Percentiles rank a stretch among this genome's conserved stretches.
Evolutionary conservation across 1,140 invertebrate species (phyloP).

Genomic region (Cephus cinctus): DNA sequence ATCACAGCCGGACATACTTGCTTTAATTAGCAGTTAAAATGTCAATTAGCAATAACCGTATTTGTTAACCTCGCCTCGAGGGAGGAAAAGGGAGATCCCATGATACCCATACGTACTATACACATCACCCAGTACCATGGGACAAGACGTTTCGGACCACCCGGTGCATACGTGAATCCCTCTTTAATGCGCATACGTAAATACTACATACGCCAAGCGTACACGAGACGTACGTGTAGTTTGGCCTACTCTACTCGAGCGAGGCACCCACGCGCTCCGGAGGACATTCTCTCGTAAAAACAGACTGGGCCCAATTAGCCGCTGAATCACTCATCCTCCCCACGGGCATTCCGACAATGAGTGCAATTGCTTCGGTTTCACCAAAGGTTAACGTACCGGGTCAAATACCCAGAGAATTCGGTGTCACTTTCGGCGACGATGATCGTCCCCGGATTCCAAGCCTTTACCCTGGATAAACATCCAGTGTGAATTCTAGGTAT

Average conservation of each 20-base stretch:
- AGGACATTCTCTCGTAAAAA: neutral
- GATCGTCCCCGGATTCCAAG: neutral
- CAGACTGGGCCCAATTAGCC: slow-evolving; percentile 32
- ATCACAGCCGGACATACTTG: slow-evolving; percentile 19
- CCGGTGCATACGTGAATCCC: neutral
- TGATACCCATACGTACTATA: slow-evolving; percentile 19
- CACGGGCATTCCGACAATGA: slow-evolving; percentile 35
- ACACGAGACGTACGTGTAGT: too few species aligned
- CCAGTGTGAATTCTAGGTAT: too few species aligned
- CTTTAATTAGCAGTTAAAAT: slow-evolving; percentile 40
- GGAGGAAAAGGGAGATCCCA: slow-evolving; percentile 13
- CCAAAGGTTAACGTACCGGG: slow-evolving; percentile 48
- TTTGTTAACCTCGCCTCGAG: slow-evolving; percentile 34
- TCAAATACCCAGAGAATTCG: slow-evolving; percentile 48
- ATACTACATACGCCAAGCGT: neutral
- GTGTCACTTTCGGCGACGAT: slow-evolving; percentile 40
- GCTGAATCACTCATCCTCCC: slow-evolving; percentile 27
- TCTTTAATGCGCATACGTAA: neutral
- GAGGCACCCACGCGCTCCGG: neutral
- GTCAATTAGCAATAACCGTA: slow-evolving; percentile 41
- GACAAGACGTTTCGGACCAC: neutral
- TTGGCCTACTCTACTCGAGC: too few species aligned
- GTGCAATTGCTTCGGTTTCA: slow-evolving; percentile 51
- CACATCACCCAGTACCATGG: neutral
- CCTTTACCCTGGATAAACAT: too few species aligned